Base-by-base conservation (phyloP, 1,140 invertebrate genomes). In the Magallana angulata region DNA sequence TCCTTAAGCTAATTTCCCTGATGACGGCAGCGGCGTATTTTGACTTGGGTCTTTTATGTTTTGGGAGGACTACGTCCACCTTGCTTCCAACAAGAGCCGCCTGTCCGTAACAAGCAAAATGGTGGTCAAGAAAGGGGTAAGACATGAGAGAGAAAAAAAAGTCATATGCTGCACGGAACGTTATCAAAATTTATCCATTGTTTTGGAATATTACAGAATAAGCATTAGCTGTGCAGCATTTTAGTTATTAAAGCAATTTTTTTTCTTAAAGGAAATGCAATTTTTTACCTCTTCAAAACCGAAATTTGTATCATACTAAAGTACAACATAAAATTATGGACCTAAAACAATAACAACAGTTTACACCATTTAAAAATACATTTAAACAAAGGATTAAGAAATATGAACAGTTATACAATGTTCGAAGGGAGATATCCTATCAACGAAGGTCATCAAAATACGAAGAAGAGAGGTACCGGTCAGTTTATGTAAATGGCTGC, bases 61-160 rank as follows among this genome's bases (percentile, higher is more conserved):
- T 88, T 57, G 89, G 87, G 12, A 58, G 57, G 12, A 89, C 88
- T 58, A 90, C 89, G 36, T 92, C 90, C 48, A 91, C 85, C 85
- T 89, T 91, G 89, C 89, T 91, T 87, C 90, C 90, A 88, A 92
- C 89, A 80, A 92, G 89, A n/a, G 91, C 91, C 62, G 91, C 91
- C 91, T 92, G 87, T 88, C 87, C 87, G 82, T 57, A 89, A 89
- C 85, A 86, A 87, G 57, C 24, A 82, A 85, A 87, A 88, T 87
- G 84, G 59, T 87, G 84, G 59, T 57, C 56, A 84, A 71, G 85
- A 87, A 82, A 56, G 81, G 57, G 81, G 82, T 48, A 48, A 48
- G 36, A 48, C 36, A 48, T 48, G 80, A 48, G 24, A 57, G n/a
- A 80, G 14, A 87, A n/a, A n/a, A n/a, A 62, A 64, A 71, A 11